These are phyloP conservation scores for Phasianus colchicus DNA, from an alignment of 2,113 vertebrate species.

Conservation along the genomic window DNA sequence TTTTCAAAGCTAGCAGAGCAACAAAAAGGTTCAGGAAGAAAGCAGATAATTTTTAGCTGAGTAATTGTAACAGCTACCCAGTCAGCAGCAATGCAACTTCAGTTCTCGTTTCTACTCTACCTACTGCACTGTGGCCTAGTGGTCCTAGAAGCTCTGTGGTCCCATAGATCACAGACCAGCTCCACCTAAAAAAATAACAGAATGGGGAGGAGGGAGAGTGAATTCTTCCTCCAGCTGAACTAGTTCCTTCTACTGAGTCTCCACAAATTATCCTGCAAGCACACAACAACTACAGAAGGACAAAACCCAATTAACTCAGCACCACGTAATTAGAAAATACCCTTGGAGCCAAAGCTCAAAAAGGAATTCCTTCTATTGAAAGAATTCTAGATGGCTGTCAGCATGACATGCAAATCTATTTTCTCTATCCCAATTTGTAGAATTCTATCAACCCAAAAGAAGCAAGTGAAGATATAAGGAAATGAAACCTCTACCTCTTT, in stretches of 20 bases:
- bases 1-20: not conserved
- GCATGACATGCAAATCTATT: not conserved
- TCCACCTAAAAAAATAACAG: not conserved
- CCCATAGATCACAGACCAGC: not conserved
- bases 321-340: not conserved
- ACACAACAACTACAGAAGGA: not conserved
- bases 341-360: not conserved
- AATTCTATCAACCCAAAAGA: not conserved
- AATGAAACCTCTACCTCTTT: not conserved
- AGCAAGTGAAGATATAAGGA: not conserved
- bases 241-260: not conserved
- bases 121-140: not conserved
- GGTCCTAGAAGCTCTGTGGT: not conserved
- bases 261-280: not conserved
- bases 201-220: not conserved
- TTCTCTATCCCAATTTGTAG: not conserved
- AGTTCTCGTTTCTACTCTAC: not conserved
- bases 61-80: not conserved
- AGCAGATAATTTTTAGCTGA: not conserved
- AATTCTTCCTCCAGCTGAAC: accelerated
- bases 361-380: not conserved
- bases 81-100: not conserved
- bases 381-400: not conserved
- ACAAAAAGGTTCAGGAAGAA: not conserved
- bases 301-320: not conserved